These are phyloP conservation scores for Drosophila rellima DNA, from an alignment of 2,888 invertebrate species.

Conservation along the genomic window DNA sequence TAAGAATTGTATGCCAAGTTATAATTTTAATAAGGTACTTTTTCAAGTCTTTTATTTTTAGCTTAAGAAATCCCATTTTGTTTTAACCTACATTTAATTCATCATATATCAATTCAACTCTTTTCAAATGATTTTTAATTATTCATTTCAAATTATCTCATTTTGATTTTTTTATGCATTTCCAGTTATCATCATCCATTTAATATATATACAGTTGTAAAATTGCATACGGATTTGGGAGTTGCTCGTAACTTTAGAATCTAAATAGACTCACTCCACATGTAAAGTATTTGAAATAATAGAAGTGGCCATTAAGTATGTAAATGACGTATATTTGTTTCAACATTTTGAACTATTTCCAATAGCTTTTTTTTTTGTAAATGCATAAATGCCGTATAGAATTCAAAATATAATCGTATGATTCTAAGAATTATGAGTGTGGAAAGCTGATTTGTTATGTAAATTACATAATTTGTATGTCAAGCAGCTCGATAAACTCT, in stretches of 20 bases:
- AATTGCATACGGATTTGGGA: background rate
- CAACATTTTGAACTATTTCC: constrained; percentile 69
- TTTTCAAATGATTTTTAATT: background rate
- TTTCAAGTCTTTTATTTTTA: too few relatives aligned
- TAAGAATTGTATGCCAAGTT: background rate
- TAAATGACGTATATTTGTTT: constrained; percentile 52
- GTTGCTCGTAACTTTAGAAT: constrained; percentile 7
- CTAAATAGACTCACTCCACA: constrained; percentile 3
- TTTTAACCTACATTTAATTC: background rate
- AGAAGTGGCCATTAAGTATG: constrained; percentile 20
- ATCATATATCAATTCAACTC: background rate
- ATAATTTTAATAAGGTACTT: background rate
- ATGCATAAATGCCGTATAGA: constrained; percentile 48
- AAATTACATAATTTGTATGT: constrained; percentile 42
- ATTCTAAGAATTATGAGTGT: constrained; percentile 50
- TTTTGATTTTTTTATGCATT: constrained; percentile 34
- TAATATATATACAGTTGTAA: constrained; percentile 17
- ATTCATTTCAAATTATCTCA: constrained; percentile 3
- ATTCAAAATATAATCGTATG: constrained; percentile 52
- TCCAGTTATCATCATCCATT: constrained; percentile 22
- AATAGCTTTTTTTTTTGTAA: constrained; percentile 63
- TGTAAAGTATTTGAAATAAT: constrained; percentile 19
- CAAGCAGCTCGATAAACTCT: constrained; percentile 43
- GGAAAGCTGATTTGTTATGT: constrained; percentile 41
- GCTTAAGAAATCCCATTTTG: background rate